Evolutionary conservation across 2,797 vertebrate species (phyloP), one percentile per base, ranked within the genome.

Genomic region (Anguilla obscura): DNA sequence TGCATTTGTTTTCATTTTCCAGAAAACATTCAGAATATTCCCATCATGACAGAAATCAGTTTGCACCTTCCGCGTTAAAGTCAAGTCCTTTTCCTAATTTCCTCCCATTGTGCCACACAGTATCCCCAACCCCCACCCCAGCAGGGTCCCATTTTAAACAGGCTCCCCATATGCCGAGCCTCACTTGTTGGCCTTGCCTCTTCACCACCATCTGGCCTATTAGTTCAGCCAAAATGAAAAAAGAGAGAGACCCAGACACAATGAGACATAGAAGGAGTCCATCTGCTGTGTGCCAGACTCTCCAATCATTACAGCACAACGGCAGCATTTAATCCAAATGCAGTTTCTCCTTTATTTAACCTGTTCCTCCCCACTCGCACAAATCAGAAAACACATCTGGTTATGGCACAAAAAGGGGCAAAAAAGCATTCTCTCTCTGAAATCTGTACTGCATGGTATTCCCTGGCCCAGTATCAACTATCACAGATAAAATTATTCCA

Each of bases 121-220:
- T 5, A 33, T 90, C 89, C 91, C 93, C 88, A 93, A 93, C 93
- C 94, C 94, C 92, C 94, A 94, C 95, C 96, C 92, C 95, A 96
- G 97, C 96, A 97, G 97, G 98, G 97, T 94, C 92, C 90, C 93
- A 97, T 98, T 98, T 99, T 99, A 98, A 99, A 98, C 97, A 98
- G 98, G 97, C 97, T 98, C 96, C 96, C 98, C 98, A 98, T 99
- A 98, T 99, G 98, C 97, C 97, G 96, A 96, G 96, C 96, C 96
- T 98, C 96, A 96, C 97, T 97, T 97, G 96, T 96, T 98, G 96
- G 96, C 97, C 97, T 97, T 96, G 97, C 96, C 96, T 96, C 96
- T 97, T 94, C 94, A 92, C 95, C 94, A 96, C 98, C 98, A 99
- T 99, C 98, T 99, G 98, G 97, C 96, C 96, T 97, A 95, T 96